These are phyloP conservation scores for Torymus auratus DNA, from an alignment of 2,888 invertebrate genomes.

Conservation along the genomic window DNA sequence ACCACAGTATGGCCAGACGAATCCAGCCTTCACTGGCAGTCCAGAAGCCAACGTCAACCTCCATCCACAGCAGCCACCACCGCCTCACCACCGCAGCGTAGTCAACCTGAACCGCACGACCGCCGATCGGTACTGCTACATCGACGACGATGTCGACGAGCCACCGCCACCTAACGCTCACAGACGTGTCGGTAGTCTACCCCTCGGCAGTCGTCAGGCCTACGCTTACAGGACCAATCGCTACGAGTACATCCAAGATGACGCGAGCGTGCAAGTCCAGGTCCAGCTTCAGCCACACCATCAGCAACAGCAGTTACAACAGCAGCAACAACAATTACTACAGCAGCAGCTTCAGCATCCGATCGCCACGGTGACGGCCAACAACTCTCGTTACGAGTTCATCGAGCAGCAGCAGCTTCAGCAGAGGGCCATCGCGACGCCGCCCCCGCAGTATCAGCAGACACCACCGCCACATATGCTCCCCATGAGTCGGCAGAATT, in stretches of 20 bases:
- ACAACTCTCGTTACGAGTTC: slow-evolving; percentile 68
- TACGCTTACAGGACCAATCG: slow-evolving; percentile 61
- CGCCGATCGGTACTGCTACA: slow-evolving; percentile 55
- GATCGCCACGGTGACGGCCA: not conserved
- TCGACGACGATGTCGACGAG: slow-evolving; percentile 44
- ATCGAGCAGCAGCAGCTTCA: slow-evolving; percentile 67
- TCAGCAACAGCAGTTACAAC: slow-evolving; percentile 21
- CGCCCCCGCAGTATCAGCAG: slow-evolving; percentile 60
- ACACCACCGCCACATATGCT: slow-evolving; percentile 63
- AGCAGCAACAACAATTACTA: slow-evolving; percentile 66
- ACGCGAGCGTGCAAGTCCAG: slow-evolving; percentile 62
- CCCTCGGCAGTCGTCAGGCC: slow-evolving; percentile 23
- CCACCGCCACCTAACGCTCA: slow-evolving; percentile 8
- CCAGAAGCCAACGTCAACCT: slow-evolving; percentile 54
- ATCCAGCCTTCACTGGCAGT: slow-evolving; percentile 68
- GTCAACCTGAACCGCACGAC: slow-evolving; percentile 28
- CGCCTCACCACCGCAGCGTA: slow-evolving; percentile 19
- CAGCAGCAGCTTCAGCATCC: slow-evolving; percentile 44
- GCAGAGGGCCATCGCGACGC: slow-evolving; percentile 63
- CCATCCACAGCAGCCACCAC: not conserved
- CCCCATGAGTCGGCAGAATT: not conserved
- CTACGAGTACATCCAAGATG: slow-evolving; percentile 72
- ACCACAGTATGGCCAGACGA: slow-evolving; percentile 66
- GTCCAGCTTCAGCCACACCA: slow-evolving; percentile 63
- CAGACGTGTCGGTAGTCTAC: slow-evolving; percentile 48